Percentiles rank a stretch among this genome's conserved stretches.
Evolutionary conservation across 2,888 invertebrate genomes (phyloP).

Genomic region (Eledone cirrhosa): DNA sequence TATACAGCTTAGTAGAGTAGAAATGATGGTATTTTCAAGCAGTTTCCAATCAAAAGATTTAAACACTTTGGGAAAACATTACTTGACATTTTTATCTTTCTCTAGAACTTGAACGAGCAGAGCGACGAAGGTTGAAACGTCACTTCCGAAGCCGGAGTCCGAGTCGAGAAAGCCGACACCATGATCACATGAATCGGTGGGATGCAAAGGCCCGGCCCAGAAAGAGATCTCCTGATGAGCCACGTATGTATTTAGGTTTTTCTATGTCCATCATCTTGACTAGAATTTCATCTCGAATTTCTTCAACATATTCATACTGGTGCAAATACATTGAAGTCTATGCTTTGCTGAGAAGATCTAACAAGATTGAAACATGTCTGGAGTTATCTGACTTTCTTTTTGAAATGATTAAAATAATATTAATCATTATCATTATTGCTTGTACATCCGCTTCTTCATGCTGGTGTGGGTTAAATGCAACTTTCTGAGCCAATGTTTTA

Average conservation of each 20-base stretch:
- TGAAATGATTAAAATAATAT: too few species aligned
- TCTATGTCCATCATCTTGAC: not conserved
- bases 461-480: too few species aligned
- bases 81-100: not conserved
- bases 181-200: conserved; percentile 10
- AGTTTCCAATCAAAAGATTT: too few species aligned
- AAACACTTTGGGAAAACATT: not conserved
- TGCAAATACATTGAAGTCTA: not conserved
- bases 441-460: too few species aligned
- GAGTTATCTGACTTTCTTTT: too few species aligned
- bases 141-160: conserved; percentile 15
- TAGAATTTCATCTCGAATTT: not conserved
- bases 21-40: too few species aligned
- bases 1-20: too few species aligned
- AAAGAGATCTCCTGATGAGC: conserved; percentile 19
- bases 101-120: not conserved
- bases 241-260: not conserved
- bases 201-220: conserved; percentile 1
- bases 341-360: too few species aligned
- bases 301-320: not conserved
- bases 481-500: too few species aligned
- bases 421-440: too few species aligned
- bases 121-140: not conserved
- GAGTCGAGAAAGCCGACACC: conserved; percentile 21
- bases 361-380: too few species aligned